These are phyloP conservation scores for Anagrus nilaparvatae DNA, from an alignment of 1,140 invertebrate species.

Conservation along the genomic window DNA sequence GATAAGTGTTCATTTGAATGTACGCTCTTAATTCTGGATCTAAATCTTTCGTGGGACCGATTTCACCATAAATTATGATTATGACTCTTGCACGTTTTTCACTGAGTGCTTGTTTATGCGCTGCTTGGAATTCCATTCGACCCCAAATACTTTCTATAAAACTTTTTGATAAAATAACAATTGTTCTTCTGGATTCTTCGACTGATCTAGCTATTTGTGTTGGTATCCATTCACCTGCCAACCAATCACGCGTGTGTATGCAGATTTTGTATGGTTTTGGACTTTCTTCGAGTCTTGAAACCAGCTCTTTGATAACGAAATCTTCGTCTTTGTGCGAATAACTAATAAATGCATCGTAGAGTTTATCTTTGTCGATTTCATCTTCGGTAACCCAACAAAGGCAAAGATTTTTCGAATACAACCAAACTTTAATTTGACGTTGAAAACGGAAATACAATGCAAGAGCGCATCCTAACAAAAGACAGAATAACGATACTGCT, in stretches of 20 bases:
- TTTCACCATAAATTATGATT: conserved; percentile 61
- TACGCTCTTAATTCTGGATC: conserved; percentile 62
- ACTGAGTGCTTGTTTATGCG: conserved; percentile 58
- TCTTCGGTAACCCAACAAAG: conserved; percentile 53
- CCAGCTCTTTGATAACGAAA: conserved; percentile 53
- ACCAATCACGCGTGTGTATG: conserved; percentile 68
- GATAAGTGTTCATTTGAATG: conserved; percentile 69
- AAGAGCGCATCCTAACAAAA: conserved; percentile 38
- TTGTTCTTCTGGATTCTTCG: conserved; percentile 59
- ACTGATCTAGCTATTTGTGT: conserved; percentile 65
- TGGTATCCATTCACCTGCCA: conserved; percentile 58
- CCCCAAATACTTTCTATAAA: conserved; percentile 75
- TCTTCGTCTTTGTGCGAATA: conserved; percentile 66
- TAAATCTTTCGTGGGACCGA: conserved; percentile 48
- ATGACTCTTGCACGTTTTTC: conserved; percentile 60
- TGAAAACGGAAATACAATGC: conserved; percentile 49
- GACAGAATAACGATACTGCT: conserved; percentile 33
- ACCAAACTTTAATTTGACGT: conserved; percentile 52
- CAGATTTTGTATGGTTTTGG: conserved; percentile 50
- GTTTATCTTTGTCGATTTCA: conserved; percentile 61
- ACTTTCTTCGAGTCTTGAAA: conserved; percentile 51
- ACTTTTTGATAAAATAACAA: conserved; percentile 64
- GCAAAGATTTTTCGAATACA: conserved; percentile 49
- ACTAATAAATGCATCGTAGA: conserved; percentile 74
- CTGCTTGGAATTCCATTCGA: conserved; percentile 64